Conservation (phyloP, 2,888 invertebrate genomes). For the Protodeltote pygarga region DNA sequence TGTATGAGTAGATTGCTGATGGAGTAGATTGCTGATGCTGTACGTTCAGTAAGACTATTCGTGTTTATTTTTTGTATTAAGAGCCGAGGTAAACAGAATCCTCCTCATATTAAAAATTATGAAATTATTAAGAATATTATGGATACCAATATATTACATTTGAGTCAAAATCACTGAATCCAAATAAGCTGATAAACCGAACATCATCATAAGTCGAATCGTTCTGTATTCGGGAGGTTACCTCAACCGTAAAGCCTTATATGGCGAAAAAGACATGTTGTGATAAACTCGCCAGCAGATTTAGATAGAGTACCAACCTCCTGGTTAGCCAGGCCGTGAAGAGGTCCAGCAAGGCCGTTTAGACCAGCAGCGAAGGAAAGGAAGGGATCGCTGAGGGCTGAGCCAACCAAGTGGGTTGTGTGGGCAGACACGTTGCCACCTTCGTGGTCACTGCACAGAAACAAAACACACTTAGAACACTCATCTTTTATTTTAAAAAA, state of each 20-base stretch:
- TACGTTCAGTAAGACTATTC: too few relatives aligned
- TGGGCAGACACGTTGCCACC: conserved; percentile 99
- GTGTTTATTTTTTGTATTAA: too few relatives aligned
- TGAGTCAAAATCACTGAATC: too few relatives aligned
- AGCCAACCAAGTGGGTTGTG: conserved; percentile 97
- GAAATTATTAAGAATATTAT: too few relatives aligned
- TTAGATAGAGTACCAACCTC: conserved; percentile 79
- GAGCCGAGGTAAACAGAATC: too few relatives aligned
- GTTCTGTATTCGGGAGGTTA: neutral
- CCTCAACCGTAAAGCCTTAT: neutral
- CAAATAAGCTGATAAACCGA: conserved; percentile 35
- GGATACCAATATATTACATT: too few relatives aligned
- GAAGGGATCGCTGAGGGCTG: conserved; percentile 97
- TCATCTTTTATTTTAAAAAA: too few relatives aligned
- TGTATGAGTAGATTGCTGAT: too few relatives aligned
- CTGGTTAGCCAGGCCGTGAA: conserved; percentile 98
- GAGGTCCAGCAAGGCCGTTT: conserved; percentile 97
- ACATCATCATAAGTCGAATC: neutral
- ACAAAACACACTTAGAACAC: too few relatives aligned
- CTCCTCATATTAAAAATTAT: too few relatives aligned
- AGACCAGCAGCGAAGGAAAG: conserved; percentile 97
- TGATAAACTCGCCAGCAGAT: too few relatives aligned
- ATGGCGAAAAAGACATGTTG: neutral
- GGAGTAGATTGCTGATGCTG: too few relatives aligned
- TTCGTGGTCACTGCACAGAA: conserved; percentile 93